These are phyloP conservation scores for Silurus lanzhouensis DNA, from an alignment of 2,797 vertebrate species.

Conservation along the genomic window DNA sequence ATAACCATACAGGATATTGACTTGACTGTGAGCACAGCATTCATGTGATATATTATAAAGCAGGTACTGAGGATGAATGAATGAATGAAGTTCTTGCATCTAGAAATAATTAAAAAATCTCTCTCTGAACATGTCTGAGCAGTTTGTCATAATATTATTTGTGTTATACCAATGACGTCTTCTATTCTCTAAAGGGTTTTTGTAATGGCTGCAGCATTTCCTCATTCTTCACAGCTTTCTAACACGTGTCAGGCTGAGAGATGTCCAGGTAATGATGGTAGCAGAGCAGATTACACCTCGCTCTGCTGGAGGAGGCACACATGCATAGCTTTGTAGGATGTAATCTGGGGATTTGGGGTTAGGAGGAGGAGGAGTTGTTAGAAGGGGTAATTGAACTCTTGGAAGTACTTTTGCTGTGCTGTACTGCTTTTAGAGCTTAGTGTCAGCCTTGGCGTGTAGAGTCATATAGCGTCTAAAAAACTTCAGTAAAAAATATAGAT, in stretches of 20 bases:
- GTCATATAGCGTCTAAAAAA: not conserved
- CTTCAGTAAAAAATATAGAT: not conserved
- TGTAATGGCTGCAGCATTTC: constrained; percentile 25
- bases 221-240: constrained; percentile 33
- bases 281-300: constrained; percentile 71
- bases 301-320: constrained; percentile 65
- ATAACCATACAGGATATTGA: not conserved
- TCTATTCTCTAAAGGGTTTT: not conserved
- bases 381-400: constrained; percentile 48
- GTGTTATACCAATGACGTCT: not conserved
- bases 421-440: constrained; percentile 42
- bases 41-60: not conserved
- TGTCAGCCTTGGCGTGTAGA: constrained; percentile 1
- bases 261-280: constrained; percentile 61
- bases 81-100: not conserved
- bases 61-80: not conserved
- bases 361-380: constrained; percentile 51
- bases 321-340: constrained; percentile 65
- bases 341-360: constrained; percentile 74
- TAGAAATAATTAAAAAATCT: not conserved
- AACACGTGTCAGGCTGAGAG: constrained; percentile 27
- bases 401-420: constrained; percentile 30
- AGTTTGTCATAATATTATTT: not conserved
- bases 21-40: not conserved
- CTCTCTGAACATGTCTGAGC: not conserved